These are phyloP conservation scores for Onchidella celtica DNA, from an alignment of 2,888 invertebrate genomes.

Conservation along the genomic window DNA sequence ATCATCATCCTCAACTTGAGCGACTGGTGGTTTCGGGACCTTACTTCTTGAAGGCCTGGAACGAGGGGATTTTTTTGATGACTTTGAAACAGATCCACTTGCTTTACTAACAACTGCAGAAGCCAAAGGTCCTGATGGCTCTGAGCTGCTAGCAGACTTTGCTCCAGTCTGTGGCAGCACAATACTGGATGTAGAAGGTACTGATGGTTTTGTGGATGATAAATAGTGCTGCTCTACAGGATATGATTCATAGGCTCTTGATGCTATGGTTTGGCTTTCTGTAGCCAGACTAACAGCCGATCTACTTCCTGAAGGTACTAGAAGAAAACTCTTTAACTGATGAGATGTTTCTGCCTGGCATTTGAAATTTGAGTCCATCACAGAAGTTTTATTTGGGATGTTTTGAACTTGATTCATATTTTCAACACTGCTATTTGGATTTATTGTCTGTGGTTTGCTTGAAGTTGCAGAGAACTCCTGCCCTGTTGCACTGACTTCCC, in stretches of 20 bases:
- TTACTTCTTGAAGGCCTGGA: neutral
- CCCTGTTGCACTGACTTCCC: neutral
- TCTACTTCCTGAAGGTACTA: neutral
- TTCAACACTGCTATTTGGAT: neutral
- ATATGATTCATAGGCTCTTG: no score
- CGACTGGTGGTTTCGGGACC: neutral
- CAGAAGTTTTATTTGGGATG: neutral
- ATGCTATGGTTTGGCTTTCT: no score
- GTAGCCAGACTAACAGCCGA: no score
- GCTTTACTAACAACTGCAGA: neutral
- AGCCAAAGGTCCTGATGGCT: neutral
- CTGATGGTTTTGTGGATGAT: no score
- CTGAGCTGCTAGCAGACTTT: no score
- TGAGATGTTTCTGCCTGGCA: neutral
- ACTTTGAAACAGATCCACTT: neutral
- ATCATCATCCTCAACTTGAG: conserved; percentile 42
- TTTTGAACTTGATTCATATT: neutral
- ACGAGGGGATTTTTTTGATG: conserved; percentile 3
- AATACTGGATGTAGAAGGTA: no score
- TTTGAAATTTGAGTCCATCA: neutral
- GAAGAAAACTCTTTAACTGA: neutral
- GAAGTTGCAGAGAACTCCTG: neutral
- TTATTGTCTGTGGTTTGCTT: neutral
- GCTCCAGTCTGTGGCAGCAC: no score
- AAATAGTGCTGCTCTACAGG: no score